Evolutionary conservation across 2,113 vertebrate genomes (phyloP).

Genomic region (Phalacrocorax carbo): DNA sequence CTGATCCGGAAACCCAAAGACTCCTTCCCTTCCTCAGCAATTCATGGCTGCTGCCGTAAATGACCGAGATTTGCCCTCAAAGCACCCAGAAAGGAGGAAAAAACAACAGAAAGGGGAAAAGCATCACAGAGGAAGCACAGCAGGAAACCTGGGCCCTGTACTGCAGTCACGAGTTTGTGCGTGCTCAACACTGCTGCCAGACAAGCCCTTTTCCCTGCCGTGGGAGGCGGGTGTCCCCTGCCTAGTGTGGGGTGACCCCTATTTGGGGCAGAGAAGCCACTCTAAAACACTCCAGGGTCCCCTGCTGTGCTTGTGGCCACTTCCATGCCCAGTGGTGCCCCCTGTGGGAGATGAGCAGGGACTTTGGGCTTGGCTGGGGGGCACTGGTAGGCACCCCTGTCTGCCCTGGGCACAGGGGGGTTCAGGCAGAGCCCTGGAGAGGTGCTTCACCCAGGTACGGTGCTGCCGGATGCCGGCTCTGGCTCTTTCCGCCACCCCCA

Average conservation of each 20-base stretch:
- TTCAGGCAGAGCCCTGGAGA: not conserved
- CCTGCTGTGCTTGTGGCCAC: fast-evolving
- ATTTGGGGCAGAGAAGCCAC: not conserved
- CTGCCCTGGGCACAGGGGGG: fast-evolving
- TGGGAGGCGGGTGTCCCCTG: not conserved
- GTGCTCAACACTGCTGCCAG: not conserved
- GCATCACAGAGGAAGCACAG: not conserved
- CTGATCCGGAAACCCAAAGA: not conserved
- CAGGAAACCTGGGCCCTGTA: not conserved
- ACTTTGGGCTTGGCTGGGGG: not conserved
- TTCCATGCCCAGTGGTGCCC: fast-evolving
- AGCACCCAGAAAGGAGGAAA: not conserved
- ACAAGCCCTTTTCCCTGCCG: fast-evolving
- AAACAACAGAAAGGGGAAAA: not conserved
- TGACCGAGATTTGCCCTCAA: not conserved
- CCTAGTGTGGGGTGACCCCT: not conserved
- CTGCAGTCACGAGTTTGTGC: not conserved
- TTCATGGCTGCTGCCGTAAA: fast-evolving
- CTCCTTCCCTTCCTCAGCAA: fast-evolving
- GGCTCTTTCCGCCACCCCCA: not conserved
- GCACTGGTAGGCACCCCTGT: too few relatives aligned
- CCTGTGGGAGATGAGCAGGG: fast-evolving
- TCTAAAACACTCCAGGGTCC: not conserved
- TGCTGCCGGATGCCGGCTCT: not conserved
- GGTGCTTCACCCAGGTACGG: fast-evolving